phyloP scores from a whole-genome alignment of 2,888 invertebrate species.

The Drosophila aldrichi region DNA sequence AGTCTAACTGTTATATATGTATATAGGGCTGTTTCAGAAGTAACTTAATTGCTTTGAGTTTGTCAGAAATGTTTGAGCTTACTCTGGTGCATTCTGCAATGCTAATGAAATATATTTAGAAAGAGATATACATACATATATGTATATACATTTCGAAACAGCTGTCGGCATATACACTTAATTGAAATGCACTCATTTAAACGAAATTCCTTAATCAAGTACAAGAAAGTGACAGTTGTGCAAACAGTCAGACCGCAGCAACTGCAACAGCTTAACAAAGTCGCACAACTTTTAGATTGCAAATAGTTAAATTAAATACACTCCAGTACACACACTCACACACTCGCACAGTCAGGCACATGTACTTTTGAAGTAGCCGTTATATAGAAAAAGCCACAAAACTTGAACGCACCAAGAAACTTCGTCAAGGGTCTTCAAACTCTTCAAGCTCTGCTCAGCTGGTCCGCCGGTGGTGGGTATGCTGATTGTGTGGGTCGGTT shows the following conservation, averaged over 20 bases:
- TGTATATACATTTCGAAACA: conserved; percentile 7
- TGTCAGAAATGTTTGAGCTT: conserved; percentile 14
- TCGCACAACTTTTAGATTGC: conserved; percentile 25
- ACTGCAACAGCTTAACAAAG: conserved; percentile 43
- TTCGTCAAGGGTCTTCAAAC: conserved; percentile 35
- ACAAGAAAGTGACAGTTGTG: conserved; percentile 54
- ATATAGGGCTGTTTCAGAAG: background rate
- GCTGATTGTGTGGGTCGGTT: conserved; percentile 8
- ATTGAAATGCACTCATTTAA: conserved; percentile 7
- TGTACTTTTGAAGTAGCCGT: conserved; percentile 15
- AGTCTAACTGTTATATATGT: background rate
- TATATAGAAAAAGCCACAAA: conserved; percentile 36
- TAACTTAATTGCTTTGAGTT: background rate
- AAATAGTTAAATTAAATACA: conserved; percentile 30
- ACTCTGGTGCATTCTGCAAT: background rate
- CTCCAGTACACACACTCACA: background rate
- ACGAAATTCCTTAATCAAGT: conserved; percentile 50
- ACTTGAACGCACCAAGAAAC: conserved; percentile 68
- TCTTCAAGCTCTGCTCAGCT: conserved; percentile 23
- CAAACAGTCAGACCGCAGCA: conserved; percentile 56
- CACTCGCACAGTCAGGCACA: conserved; percentile 12
- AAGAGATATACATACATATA: no score
- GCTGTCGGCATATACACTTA: conserved; percentile 13
- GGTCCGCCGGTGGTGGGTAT: background rate
- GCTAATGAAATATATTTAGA: background rate